Evolutionary conservation across 2,113 vertebrate genomes (phyloP), one percentile per base, ranked within the genome.

Genomic region (Ceuthmochares aereus): DNA sequence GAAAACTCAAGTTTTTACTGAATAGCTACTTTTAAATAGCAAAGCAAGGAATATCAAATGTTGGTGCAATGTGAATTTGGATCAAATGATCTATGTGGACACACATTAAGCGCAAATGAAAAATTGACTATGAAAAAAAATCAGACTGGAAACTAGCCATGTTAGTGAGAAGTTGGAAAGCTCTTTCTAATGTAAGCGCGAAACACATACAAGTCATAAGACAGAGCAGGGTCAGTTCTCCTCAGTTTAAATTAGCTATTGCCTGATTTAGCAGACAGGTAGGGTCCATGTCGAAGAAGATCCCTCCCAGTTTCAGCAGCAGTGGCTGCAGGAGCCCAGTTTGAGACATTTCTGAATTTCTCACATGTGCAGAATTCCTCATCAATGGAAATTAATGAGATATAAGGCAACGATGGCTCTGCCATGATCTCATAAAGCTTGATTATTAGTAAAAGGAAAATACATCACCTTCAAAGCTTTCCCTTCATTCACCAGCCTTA

Each of bases 181-280:
- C 6, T 52, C 30, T 9, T 85, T 75, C 7, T 72, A 14, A 56
- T 25, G 29, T 36, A 14, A 63, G 16, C 1, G 0, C 64, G 82
- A 49, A 45, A 66, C 0, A 66, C 0, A 0, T 30, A 25, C 1
- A 5, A 54, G 23, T 62, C 32, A 43, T 5, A 43, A 72, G 34
- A 43, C 30, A 37, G 3, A 36, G 36, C 20, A 72, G 51, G 25
- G 64, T 42, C 14, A 55, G 13, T 12, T 76, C 19, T 21, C 22
- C 18, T 58, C 6, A 34, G 19, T 63, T 64, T 64, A 66, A 20
- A 34, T 40, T 21, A 54, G 29, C 9, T 30, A 15, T 10, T 45
- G 34, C 51, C 58, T 70, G 17, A 22, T 14, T 14, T 8, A 77
- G 64, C 20, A 51, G 62, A 52, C 13, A 34, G 18, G 14, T 14